Evolutionary conservation across 1,140 invertebrate species (phyloP), one percentile per base, ranked within the genome.

Genomic region (Drosophila setifemur): DNA sequence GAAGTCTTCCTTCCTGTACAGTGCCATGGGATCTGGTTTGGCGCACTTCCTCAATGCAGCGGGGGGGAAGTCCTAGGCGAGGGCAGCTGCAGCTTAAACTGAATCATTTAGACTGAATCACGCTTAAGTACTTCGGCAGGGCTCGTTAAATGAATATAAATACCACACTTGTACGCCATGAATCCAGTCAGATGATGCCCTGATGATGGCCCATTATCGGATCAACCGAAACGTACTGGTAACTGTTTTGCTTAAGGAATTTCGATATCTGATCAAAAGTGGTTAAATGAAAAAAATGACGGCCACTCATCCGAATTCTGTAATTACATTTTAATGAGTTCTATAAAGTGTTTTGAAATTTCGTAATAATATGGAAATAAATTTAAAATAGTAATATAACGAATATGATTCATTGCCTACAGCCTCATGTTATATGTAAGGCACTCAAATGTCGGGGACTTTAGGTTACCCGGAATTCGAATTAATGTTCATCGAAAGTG

Each of bases 61-160:
- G 12, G 23, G 21, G 60, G 52, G 67, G 67, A 71, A 71, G 67
- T 71, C 67, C 67, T 71, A 71, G 53, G 19, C 18, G 26, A 33
- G 7, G 26, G 28, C 23, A 18, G 35, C 26, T 58, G 60, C 52
- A 44, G 35, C 11, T 35, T 7, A 26, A 21, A 25, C 52, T 68
- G 44, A 67, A 35, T 66, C 54, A 60, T 48, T 55, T 23, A 23
- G 48, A 26, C 25, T 44, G 42, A 54, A 42, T 28, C 61, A 42
- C 26, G 25, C n/a, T 19, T 23, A 39, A 39, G 39, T 50, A 39
- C 43, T 37, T 55, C 25, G 11, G 19, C 25, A 6, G 14, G n/a
- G 25, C n/a, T 57, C 43, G 25, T 68, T 54, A 53, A 63, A 12
- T 7, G 31, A 42, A 29, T 53, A 44, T 37, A 67, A 25, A 29